Evolutionary conservation across 2,888 invertebrate genomes (phyloP), one percentile per base, ranked within the genome.

Genomic region (Eueremaeus valkanovi): DNA sequence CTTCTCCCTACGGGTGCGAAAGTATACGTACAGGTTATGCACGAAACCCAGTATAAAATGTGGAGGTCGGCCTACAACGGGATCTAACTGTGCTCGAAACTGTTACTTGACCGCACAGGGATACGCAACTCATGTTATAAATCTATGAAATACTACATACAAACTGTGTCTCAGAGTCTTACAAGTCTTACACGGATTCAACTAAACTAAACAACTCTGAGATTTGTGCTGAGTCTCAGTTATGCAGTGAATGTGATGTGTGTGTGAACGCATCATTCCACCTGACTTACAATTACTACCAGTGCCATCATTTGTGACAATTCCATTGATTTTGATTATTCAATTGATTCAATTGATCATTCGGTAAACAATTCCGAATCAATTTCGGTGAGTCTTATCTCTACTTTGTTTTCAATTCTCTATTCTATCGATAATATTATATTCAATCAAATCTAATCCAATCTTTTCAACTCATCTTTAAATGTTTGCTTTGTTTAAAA

Each of bases 61-160:
- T 68, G 36, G 68, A 68, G 68, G 68, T 68, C 68, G 68, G 68
- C 68, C 68, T 36, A 68, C 11, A 68, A 68, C 68, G 68, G 68
- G 40, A 68, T 68, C 68, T 68, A 68, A 68, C 36, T 33, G 63
- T 24, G 21, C 68, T 68, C 36, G 13, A 36, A 40, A 13, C 68
- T 36, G 21, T n/a, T 40, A n/a, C 40, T 21, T 68, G 68, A 68
- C 68, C 68, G 68, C 68, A 68, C 31, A 68, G 40, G 29, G 29
- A 63, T 31, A 33, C 51, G 9, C 63, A 63, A 63, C 63, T 55
- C 31, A 61, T 61, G 29, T 33, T 33, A 40, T 3, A 11, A 40
- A 40, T 24, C 31, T 18, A 24, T 40, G 36, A 40, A 36, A 40
- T 40, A 42, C 42, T 24, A 40, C 68, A 68, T 68, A 11, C 21